phyloP scores from a whole-genome alignment of 2,797 vertebrate species.

The Hydrolagus colliei region DNA sequence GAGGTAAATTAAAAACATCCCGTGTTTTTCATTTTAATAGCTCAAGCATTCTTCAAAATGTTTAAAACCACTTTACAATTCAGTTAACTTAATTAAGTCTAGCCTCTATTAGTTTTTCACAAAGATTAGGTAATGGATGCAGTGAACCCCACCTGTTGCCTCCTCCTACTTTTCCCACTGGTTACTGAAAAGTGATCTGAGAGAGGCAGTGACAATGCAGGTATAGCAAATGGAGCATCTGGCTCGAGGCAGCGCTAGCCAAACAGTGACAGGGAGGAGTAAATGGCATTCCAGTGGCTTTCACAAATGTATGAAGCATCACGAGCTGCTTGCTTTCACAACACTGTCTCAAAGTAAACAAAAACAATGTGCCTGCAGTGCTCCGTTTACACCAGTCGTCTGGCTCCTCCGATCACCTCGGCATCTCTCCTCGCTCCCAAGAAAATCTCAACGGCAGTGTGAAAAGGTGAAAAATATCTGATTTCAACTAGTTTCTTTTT shows the following conservation, averaged over 20 bases:
- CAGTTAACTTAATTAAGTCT: neutral
- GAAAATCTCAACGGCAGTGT: conserved; percentile 26
- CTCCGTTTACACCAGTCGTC: conserved; percentile 60
- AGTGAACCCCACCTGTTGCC: conserved; percentile 39
- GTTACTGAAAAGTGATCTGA: conserved; percentile 27
- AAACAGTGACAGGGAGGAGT: conserved; percentile 39
- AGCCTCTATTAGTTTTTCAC: neutral
- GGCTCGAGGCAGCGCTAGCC: conserved; percentile 44
- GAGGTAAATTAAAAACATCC: too few species aligned
- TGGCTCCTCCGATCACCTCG: conserved; percentile 44
- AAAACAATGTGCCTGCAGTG: conserved; percentile 65
- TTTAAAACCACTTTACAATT: neutral
- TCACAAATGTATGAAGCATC: conserved; percentile 53
- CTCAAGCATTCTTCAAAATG: neutral
- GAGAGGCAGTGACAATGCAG: conserved; percentile 33
- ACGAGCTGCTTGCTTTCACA: conserved; percentile 43
- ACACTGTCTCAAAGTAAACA: conserved; percentile 56
- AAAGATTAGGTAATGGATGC: conserved; percentile 36
- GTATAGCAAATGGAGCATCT: conserved; percentile 44
- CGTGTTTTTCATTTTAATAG: neutral
- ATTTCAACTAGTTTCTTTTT: conserved; percentile 42
- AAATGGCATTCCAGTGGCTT: conserved; percentile 41
- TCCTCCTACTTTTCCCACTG: conserved; percentile 39
- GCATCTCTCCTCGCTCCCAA: conserved; percentile 44
- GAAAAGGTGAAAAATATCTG: conserved; percentile 41